phyloP scores from a whole-genome alignment of 2,797 vertebrate genomes.

The Moxostoma hubbsi region DNA sequence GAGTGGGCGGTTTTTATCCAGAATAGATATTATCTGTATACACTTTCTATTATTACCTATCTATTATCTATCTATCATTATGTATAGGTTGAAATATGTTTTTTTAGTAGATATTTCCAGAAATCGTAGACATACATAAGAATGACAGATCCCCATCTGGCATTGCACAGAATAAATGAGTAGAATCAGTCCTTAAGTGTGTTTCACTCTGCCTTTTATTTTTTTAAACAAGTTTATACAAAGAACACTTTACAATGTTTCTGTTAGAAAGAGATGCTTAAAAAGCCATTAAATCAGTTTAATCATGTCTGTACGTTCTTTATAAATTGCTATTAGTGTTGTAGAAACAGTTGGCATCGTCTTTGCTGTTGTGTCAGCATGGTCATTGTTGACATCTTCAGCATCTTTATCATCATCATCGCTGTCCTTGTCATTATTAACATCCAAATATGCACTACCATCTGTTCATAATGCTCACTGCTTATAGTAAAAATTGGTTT shows the following conservation, averaged over 20 bases:
- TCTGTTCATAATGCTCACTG: not conserved
- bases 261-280: slow-evolving; percentile 60
- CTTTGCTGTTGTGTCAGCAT: slow-evolving; percentile 16
- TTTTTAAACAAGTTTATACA: slow-evolving; percentile 67
- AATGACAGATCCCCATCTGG: not conserved
- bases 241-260: slow-evolving; percentile 62
- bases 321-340: slow-evolving; percentile 44
- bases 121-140: not conserved
- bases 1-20: too few relatives aligned
- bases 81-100: not conserved
- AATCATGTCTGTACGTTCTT: slow-evolving; percentile 18
- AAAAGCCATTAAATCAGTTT: slow-evolving; percentile 52
- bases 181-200: slow-evolving; percentile 6
- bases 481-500: not conserved
- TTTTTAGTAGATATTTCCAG: not conserved
- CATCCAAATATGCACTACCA: slow-evolving; percentile 6
- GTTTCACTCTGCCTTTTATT: slow-evolving; percentile 57
- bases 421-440: slow-evolving; percentile 1
- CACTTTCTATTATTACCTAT: not conserved
- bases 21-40: too few relatives aligned
- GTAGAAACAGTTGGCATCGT: slow-evolving; percentile 40
- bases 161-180: not conserved
- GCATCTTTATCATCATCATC: slow-evolving; percentile 41
- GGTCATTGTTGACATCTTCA: slow-evolving; percentile 15
- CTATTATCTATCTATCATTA: not conserved